Evolutionary conservation across 1,140 invertebrate genomes (phyloP).

Genomic region (Megalopta genalis): DNA sequence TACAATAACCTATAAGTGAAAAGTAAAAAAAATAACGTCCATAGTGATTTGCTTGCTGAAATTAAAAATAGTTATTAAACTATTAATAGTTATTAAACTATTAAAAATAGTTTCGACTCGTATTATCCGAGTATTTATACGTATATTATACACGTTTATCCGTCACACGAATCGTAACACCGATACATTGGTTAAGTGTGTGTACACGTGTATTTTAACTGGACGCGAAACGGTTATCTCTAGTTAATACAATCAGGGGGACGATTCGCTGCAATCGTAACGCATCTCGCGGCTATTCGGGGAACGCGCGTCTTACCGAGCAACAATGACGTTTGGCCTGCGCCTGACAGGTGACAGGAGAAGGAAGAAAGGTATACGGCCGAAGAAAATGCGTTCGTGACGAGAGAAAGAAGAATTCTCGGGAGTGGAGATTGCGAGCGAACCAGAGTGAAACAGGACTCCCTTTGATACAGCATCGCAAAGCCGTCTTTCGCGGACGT

Average conservation of each 20-base stretch:
- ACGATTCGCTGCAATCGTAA: neutral
- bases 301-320: slow-evolving; percentile 15
- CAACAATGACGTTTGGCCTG: slow-evolving; percentile 48
- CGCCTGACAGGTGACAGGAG: slow-evolving; percentile 41
- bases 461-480: slow-evolving; percentile 71
- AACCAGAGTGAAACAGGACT: slow-evolving; percentile 55
- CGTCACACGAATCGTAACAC: too few species aligned
- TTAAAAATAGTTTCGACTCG: too few species aligned
- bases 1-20: too few species aligned
- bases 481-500: slow-evolving; percentile 70
- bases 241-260: neutral
- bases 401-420: slow-evolving; percentile 45
- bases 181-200: too few species aligned
- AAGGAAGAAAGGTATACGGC: slow-evolving; percentile 11
- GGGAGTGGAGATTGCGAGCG: slow-evolving; percentile 48
- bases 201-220: too few species aligned
- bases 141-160: too few species aligned
- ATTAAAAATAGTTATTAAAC: too few species aligned
- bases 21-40: too few species aligned
- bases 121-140: too few species aligned
- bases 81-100: too few species aligned
- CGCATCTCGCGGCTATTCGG: slow-evolving; percentile 14
- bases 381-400: slow-evolving; percentile 23
- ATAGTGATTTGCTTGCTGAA: too few species aligned
- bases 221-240: too few species aligned